phyloP scores from a whole-genome alignment of 2,888 invertebrate species.

The Polyploca ridens region DNA sequence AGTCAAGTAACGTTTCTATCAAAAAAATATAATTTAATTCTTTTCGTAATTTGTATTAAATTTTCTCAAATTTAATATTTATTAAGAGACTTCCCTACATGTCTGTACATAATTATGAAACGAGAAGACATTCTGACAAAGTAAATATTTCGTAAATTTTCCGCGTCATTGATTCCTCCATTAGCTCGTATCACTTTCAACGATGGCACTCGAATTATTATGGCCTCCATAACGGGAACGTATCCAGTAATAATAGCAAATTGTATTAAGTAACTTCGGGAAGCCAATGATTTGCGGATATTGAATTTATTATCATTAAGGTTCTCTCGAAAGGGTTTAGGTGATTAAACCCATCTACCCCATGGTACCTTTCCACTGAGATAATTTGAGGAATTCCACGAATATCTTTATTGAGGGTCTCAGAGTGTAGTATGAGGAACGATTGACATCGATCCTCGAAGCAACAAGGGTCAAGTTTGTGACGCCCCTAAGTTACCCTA shows the following conservation, averaged over 20 bases:
- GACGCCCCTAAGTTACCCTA: conserved; percentile 14
- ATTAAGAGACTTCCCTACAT: neutral
- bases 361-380: conserved; percentile 52
- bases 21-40: too few relatives aligned
- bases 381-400: conserved; percentile 51
- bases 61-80: conserved; percentile 15
- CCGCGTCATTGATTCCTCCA: conserved; percentile 34
- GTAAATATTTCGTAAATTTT: conserved; percentile 37
- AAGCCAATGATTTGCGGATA: conserved; percentile 60
- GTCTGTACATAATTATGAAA: conserved; percentile 23
- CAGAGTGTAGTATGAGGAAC: conserved; percentile 21
- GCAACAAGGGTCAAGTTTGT: conserved; percentile 20
- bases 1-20: too few relatives aligned
- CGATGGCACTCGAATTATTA: conserved; percentile 2
- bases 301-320: conserved; percentile 72
- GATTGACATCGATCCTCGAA: conserved; percentile 25
- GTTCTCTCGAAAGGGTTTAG: conserved; percentile 58
- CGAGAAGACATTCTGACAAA: conserved; percentile 29
- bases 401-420: conserved; percentile 37
- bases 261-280: conserved; percentile 10
- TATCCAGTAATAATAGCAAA: conserved; percentile 9
- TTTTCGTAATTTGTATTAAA: neutral
- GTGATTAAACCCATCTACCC: conserved; percentile 63
- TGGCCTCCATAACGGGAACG: conserved; percentile 2
- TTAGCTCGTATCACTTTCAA: conserved; percentile 34